A percentile compares a stretch with the other conserved stretches of the same genome.
These are phyloP conservation scores for Blomia tropicalis DNA, from an alignment of 2,888 invertebrate genomes.

Conservation along the genomic window DNA sequence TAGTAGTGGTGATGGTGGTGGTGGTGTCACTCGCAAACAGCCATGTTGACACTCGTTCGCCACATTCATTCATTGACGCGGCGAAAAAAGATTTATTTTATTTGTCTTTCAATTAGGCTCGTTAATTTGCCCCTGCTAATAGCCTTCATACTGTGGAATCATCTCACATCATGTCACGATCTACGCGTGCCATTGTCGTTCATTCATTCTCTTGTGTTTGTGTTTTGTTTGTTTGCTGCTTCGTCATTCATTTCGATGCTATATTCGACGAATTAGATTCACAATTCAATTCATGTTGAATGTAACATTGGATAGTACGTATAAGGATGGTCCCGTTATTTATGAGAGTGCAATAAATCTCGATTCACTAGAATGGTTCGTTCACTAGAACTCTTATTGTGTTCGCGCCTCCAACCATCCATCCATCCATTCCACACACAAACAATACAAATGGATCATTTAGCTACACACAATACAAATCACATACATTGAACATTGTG, in stretches of 20 bases:
- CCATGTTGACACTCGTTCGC: constrained; percentile 5
- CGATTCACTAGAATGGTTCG: background rate
- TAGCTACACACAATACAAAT: too few species aligned
- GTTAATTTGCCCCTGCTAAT: constrained; percentile 3
- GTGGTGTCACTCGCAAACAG: background rate
- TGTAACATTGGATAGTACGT: background rate
- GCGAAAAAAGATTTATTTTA: constrained; percentile 6
- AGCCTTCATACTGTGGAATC: background rate
- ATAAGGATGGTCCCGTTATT: background rate
- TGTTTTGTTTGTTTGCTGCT: background rate
- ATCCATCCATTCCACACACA: too few species aligned
- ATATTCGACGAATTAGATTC: background rate
- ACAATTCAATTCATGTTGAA: background rate
- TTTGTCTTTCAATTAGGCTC: constrained; percentile 15
- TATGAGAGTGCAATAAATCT: constrained; percentile 9
- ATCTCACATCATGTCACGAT: background rate
- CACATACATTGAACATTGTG: too few species aligned
- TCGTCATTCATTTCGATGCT: background rate
- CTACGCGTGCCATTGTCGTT: too few species aligned
- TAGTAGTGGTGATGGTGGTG: background rate
- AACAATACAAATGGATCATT: too few species aligned
- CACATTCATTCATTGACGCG: background rate
- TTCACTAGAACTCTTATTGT: background rate
- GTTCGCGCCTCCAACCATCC: too few species aligned
- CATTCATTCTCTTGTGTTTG: too few species aligned